Base-by-base conservation (phyloP, 2,888 invertebrate genomes). In the Microctonus hyperodae region DNA sequence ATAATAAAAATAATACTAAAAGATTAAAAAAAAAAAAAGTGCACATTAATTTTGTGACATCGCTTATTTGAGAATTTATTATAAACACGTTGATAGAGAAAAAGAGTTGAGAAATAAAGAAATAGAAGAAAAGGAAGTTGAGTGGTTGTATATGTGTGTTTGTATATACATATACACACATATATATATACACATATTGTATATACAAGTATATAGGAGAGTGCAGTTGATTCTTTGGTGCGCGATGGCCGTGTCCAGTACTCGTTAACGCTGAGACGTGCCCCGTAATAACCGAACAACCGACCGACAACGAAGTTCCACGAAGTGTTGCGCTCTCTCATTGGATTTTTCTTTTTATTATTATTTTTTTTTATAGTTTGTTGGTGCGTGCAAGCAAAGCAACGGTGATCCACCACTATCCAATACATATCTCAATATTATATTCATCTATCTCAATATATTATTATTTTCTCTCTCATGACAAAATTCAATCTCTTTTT, bases 231-330 rank as follows among this genome's bases (percentile, higher is more conserved):
- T 67, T 61, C 56, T 62, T n/a, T 37, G 53, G 67, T 60, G 66
- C 65, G 65, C 65, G 68, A 68, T 67, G 69, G 64, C 67, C 59
- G 63, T 69, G 65, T 70, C 68, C 66, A 65, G 67, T 70, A 68
- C 69, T 70, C 64, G 62, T 70, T 69, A 69, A 71, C 61, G 55
- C 62, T 55, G 51, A 62, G 64, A 62, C 50, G 56, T 61, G 55
- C 51, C 59, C 44, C 44, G 62, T 62, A 53, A 62, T 55, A 56
- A 63, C 40, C 64, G 64, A 64, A 28, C 35, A 33, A 57, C 64
- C 64, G 64, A 64, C 44, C 23, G 50, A 57, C 64, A 64, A 35
- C 64, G 57, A 57, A 56, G 56, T 56, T 64, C 23, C 57, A 58
- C 51, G 53, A 59, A 53, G 53, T 59, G 51, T n/a, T 35, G 35